These are phyloP conservation scores for Marmota flaviventris DNA, from an alignment of 2,113 vertebrate species.

Conservation along the genomic window DNA sequence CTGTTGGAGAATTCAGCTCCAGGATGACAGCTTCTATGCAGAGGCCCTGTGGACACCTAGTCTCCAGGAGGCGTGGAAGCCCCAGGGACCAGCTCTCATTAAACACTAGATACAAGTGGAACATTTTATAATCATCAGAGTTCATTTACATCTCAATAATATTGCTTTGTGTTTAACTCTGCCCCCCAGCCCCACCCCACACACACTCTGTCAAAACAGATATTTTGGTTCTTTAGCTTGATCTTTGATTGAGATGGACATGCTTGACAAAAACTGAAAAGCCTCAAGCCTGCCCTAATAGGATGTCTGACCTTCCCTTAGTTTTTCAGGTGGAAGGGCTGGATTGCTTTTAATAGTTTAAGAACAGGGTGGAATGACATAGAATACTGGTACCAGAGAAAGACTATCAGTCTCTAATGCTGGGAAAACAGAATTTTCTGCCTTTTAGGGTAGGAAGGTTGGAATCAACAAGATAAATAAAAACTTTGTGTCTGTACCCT, in stretches of 20 bases:
- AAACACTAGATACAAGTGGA: constrained; percentile 75
- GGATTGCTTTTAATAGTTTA: neutral
- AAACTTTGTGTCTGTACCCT: neutral
- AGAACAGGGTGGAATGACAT: neutral
- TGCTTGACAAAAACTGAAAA: constrained; percentile 43
- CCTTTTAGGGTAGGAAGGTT: neutral
- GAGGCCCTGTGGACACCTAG: constrained; percentile 78
- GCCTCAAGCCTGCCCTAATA: neutral
- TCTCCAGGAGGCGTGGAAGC: constrained; percentile 76
- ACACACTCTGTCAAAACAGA: constrained; percentile 50
- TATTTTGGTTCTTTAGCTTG: constrained; percentile 35
- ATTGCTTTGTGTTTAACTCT: constrained; percentile 62
- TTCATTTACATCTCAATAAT: constrained; percentile 81
- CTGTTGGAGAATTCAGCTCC: constrained; percentile 73
- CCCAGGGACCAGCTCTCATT: constrained; percentile 80
- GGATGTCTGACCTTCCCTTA: neutral
- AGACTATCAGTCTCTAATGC: neutral
- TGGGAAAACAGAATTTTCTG: neutral
- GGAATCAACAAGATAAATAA: neutral
- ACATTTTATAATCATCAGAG: constrained; percentile 81
- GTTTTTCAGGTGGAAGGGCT: neutral
- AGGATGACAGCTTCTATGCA: constrained; percentile 85
- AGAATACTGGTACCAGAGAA: neutral
- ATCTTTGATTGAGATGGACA: constrained; percentile 32
- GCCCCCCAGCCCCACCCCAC: neutral